phyloP scores from a whole-genome alignment of 2,797 vertebrate species.

The Tinamus major region DNA sequence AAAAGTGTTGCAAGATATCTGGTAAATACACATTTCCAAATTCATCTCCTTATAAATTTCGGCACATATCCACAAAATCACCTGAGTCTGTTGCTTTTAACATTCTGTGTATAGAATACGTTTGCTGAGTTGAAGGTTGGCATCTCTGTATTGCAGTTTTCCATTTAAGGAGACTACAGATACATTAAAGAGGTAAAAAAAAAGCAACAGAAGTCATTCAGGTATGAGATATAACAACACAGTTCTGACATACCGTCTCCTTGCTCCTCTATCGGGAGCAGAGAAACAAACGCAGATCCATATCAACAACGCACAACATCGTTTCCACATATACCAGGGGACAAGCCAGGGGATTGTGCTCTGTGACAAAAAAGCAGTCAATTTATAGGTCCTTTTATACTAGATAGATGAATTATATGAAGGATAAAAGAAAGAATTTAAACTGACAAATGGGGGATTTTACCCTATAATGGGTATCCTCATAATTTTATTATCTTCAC shows the following conservation, averaged over 20 bases:
- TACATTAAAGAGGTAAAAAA: neutral
- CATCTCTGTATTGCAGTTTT: neutral
- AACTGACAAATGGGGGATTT: constrained; percentile 2
- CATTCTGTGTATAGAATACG: neutral
- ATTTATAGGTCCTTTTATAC: neutral
- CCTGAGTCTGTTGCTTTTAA: neutral
- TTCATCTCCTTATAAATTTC: neutral
- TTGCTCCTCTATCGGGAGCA: neutral
- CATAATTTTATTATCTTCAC: neutral
- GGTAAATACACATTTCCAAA: neutral
- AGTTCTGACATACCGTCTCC: fast-evolving
- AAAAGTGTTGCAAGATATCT: neutral
- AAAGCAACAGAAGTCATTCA: neutral
- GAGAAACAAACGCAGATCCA: neutral
- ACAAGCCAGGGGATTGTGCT: neutral
- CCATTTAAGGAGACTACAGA: neutral
- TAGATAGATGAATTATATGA: neutral
- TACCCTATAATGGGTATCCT: neutral
- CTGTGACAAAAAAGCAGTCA: neutral
- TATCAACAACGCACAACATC: neutral
- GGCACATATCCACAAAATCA: neutral
- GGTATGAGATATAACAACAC: neutral
- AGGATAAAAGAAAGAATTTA: constrained; percentile 8
- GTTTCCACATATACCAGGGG: neutral
- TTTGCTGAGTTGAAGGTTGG: neutral